A percentile compares a stretch with the other conserved stretches of the same genome.
These are phyloP conservation scores for Portunus trituberculatus DNA, from an alignment of 1,140 invertebrate species.

Conservation along the genomic window DNA sequence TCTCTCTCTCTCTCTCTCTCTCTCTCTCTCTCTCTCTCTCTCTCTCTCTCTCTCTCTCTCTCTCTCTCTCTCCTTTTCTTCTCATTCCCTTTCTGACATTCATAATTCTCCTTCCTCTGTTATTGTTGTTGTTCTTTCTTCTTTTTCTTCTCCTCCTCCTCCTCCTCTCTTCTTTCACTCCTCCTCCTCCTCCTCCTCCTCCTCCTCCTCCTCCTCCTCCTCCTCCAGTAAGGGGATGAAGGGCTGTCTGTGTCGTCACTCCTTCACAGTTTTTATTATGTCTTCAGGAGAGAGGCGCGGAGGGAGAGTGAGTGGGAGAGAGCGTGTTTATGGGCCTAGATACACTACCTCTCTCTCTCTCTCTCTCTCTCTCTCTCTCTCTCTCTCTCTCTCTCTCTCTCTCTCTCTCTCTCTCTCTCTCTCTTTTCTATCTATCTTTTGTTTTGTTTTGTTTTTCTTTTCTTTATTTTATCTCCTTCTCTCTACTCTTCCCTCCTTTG, in stretches of 20 bases:
- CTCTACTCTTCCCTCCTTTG: background rate
- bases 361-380: background rate
- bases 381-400: conserved; percentile 22
- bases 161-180: background rate
- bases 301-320: background rate
- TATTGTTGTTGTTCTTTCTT: too few relatives aligned
- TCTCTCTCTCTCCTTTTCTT: conserved; percentile 40
- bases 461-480: too few relatives aligned
- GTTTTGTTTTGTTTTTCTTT: background rate
- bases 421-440: too few relatives aligned
- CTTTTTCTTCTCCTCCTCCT: background rate
- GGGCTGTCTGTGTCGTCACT: background rate
- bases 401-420: too few relatives aligned
- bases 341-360: background rate
- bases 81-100: background rate
- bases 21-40: conserved; percentile 47
- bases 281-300: background rate
- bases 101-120: too few relatives aligned
- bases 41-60: conserved; percentile 52
- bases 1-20: background rate
- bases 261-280: background rate
- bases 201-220: background rate
- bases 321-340: background rate
- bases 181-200: too few relatives aligned
- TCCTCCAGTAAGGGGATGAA: background rate